These are phyloP conservation scores for Carollia perspicillata DNA, from an alignment of 2,113 vertebrate genomes.

Conservation along the genomic window DNA sequence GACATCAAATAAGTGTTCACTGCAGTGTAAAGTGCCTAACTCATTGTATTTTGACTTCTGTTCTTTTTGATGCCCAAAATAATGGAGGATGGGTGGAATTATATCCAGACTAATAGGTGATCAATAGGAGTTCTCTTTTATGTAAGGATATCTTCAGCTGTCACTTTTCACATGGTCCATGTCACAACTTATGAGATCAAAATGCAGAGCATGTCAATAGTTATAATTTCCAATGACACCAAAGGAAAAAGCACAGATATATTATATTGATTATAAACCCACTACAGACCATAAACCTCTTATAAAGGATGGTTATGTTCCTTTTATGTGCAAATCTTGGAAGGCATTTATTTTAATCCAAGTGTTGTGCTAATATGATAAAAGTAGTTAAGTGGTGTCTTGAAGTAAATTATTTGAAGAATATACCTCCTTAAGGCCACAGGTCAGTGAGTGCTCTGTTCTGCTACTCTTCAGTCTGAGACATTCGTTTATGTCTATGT, in stretches of 20 bases:
- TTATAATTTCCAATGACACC: background rate
- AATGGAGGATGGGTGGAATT: background rate
- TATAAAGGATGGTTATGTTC: background rate
- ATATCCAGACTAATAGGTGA: background rate
- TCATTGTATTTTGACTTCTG: background rate
- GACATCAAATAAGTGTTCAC: background rate
- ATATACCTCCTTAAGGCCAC: background rate
- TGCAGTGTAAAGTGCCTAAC: background rate
- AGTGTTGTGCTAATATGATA: background rate
- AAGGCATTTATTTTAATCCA: background rate
- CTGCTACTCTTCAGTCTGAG: background rate
- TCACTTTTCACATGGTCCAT: background rate
- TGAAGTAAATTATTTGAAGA: background rate
- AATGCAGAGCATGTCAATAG: background rate
- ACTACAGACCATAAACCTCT: background rate
- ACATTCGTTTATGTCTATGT: background rate
- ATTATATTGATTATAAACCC: background rate
- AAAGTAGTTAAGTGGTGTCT: background rate
- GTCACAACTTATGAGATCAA: background rate
- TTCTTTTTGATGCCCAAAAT: background rate
- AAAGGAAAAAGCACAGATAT: background rate
- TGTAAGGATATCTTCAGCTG: background rate
- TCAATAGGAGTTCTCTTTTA: background rate
- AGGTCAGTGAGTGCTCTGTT: background rate
- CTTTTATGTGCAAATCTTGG: background rate